Evolutionary conservation across 2,888 invertebrate species (phyloP).

Genomic region (Gordius sp.): DNA sequence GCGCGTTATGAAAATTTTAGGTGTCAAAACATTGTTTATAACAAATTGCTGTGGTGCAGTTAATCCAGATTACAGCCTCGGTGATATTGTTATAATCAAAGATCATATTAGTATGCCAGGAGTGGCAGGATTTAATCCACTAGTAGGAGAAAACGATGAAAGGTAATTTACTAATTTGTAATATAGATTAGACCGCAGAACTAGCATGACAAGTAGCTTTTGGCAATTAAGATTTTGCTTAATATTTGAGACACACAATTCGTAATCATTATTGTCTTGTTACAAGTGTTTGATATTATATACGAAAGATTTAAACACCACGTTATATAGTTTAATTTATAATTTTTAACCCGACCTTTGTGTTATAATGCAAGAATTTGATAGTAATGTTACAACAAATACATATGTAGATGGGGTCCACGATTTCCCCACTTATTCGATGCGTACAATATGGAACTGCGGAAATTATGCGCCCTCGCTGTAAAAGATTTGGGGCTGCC

Average conservation of each 20-base stretch:
- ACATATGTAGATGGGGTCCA: constrained; percentile 51
- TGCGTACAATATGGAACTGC: constrained; percentile 49
- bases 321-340: no score
- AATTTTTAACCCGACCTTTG: no score
- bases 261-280: no score
- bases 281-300: no score
- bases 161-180: no score
- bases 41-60: constrained; percentile 92
- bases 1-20: constrained; percentile 76
- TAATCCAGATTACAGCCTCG: constrained; percentile 55
- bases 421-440: constrained; percentile 73
- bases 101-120: constrained; percentile 94
- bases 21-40: constrained; percentile 58
- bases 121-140: constrained; percentile 43
- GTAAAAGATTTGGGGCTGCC: not conserved
- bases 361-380: no score
- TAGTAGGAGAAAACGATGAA: constrained; percentile 10
- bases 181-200: no score
- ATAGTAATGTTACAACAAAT: no score
- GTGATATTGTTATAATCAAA: constrained; percentile 83
- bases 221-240: no score
- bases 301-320: no score
- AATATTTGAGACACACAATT: no score
- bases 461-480: constrained; percentile 43
- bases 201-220: no score